These are phyloP conservation scores for Taenioides sp. DNA, from an alignment of 2,797 vertebrate species.

Conservation along the genomic window DNA sequence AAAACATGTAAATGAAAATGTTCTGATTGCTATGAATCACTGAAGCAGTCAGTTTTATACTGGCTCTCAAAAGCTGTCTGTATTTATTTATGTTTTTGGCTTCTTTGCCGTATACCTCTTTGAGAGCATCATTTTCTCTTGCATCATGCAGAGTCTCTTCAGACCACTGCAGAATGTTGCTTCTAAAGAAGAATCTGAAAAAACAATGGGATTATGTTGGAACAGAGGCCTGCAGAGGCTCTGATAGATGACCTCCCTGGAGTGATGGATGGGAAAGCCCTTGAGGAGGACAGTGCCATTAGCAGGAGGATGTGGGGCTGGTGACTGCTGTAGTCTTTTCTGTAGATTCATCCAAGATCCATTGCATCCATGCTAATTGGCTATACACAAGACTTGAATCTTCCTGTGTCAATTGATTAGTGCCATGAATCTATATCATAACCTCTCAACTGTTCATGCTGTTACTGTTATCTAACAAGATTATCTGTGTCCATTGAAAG, in stretches of 20 bases:
- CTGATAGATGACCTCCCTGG: constrained; percentile 45
- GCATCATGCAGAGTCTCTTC: not conserved
- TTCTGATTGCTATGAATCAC: too few relatives aligned
- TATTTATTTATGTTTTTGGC: not conserved
- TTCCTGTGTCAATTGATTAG: constrained; percentile 13
- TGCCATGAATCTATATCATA: not conserved
- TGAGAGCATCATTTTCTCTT: not conserved
- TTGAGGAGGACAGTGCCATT: constrained; percentile 51
- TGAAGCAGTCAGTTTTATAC: not conserved
- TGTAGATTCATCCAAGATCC: constrained; percentile 18
- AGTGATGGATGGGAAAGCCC: constrained; percentile 59
- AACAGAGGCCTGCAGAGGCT: constrained; percentile 20
- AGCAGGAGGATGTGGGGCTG: constrained; percentile 28
- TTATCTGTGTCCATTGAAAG: not conserved
- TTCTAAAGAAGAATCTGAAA: not conserved
- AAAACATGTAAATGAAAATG: too few relatives aligned
- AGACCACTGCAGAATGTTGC: constrained; percentile 1
- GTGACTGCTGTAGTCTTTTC: constrained; percentile 31
- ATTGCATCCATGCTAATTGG: constrained; percentile 28
- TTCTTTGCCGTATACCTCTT: not conserved
- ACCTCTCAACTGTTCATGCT: not conserved
- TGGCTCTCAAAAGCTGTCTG: not conserved
- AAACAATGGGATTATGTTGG: not conserved
- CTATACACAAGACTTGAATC: constrained; percentile 22
- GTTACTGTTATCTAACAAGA: not conserved